Evolutionary conservation across 1,140 invertebrate genomes (phyloP).

Genomic region (Mizuhopecten yessoensis): DNA sequence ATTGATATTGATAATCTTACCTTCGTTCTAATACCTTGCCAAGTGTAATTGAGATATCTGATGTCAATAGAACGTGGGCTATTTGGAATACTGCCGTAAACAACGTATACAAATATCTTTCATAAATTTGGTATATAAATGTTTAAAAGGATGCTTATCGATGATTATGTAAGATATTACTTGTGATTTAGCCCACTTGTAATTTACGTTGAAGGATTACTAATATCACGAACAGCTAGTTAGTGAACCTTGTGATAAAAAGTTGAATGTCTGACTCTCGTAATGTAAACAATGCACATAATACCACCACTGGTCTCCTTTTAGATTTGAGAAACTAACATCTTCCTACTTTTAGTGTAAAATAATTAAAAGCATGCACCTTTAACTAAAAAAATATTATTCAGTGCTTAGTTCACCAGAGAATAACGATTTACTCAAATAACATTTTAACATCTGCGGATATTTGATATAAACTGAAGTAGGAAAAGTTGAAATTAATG

Average conservation of each 20-base stretch:
- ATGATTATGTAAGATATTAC: not conserved
- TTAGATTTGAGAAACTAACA: not conserved
- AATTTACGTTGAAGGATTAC: not conserved
- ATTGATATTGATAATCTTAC: not conserved
- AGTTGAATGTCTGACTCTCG: not conserved
- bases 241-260: not conserved
- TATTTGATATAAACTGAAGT: constrained; percentile 16
- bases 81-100: not conserved
- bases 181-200: not conserved
- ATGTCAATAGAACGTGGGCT: not conserved
- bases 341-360: not conserved
- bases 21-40: not conserved
- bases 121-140: not conserved
- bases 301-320: not conserved
- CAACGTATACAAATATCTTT: not conserved
- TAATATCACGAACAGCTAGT: not conserved
- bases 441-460: constrained; percentile 8
- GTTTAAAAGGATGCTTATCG: not conserved
- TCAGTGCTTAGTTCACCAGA: not conserved
- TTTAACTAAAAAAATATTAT: not conserved
- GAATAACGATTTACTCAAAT: constrained; percentile 7
- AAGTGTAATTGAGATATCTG: not conserved
- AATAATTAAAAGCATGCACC: not conserved
- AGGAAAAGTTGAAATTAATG: constrained; percentile 29
- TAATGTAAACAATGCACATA: not conserved